Percentiles rank a stretch among this genome's conserved stretches.
Evolutionary conservation across 2,113 vertebrate genomes (phyloP).

Genomic region (Gavia stellata): DNA sequence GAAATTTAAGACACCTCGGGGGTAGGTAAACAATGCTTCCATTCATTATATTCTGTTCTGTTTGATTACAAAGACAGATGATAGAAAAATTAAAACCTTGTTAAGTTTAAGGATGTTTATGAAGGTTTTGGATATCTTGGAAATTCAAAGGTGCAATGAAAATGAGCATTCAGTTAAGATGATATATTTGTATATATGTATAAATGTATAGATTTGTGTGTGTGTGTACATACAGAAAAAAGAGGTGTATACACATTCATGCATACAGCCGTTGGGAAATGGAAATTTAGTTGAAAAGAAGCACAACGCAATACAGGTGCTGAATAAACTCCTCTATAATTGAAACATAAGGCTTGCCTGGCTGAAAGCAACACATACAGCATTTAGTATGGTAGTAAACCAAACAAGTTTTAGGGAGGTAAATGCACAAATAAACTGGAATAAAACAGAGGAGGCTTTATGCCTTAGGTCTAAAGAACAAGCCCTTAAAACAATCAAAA

Average conservation of each 20-base stretch:
- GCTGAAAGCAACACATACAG: constrained; percentile 49
- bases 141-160: neutral
- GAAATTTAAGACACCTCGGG: neutral
- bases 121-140: neutral
- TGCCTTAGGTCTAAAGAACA: constrained; percentile 28
- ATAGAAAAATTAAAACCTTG: constrained; percentile 24
- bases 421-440: constrained; percentile 31
- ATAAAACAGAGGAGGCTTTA: constrained; percentile 24
- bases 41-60: constrained; percentile 20
- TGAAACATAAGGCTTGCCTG: constrained; percentile 59
- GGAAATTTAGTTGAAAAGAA: constrained; percentile 61
- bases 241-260: neutral
- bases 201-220: neutral
- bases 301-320: constrained; percentile 40
- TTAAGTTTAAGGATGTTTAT: neutral
- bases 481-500: constrained; percentile 35
- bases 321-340: constrained; percentile 62
- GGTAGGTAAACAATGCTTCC: neutral
- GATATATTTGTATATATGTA: neutral
- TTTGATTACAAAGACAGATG: neutral
- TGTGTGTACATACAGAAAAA: neutral
- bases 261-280: constrained; percentile 58
- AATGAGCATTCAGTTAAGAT: neutral
- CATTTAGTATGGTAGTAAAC: constrained; percentile 58
- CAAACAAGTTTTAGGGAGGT: constrained; percentile 50